Conservation (phyloP, 2,113 vertebrate genomes). For the Patagioenas fasciata region DNA sequence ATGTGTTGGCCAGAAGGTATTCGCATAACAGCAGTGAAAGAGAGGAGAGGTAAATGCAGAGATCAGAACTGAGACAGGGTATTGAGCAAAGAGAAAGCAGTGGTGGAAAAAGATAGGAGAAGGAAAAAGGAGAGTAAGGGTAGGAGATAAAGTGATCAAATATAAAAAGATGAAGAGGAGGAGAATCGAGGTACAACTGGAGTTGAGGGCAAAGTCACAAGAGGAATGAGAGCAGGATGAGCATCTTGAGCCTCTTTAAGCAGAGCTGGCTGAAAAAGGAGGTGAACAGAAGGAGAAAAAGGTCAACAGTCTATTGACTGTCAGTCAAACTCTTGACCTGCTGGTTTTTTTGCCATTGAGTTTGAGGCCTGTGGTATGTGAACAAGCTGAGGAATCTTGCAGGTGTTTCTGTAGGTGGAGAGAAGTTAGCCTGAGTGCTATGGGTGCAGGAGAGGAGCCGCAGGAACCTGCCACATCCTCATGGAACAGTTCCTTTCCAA, state of each 20-base stretch:
- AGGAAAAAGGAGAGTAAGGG: not conserved
- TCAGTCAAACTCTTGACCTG: not conserved
- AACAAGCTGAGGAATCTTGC: not conserved
- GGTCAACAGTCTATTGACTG: not conserved
- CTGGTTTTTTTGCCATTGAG: not conserved
- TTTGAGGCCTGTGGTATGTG: not conserved
- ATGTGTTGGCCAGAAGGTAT: not conserved
- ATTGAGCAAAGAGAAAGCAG: not conserved
- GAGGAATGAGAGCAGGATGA: accelerated
- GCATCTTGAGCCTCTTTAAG: not conserved
- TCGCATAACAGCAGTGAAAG: not conserved
- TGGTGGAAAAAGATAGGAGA: not conserved
- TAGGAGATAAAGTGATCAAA: not conserved
- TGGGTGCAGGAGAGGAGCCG: not conserved
- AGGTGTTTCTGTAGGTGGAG: not conserved
- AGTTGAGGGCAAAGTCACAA: not conserved
- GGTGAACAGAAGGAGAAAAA: not conserved
- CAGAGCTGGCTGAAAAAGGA: not conserved
- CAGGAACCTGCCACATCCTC: not conserved
- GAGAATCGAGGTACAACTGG: not conserved
- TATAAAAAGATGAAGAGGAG: not conserved
- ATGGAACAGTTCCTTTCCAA: not conserved
- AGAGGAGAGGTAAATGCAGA: not conserved
- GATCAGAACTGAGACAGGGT: not conserved
- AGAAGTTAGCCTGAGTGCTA: not conserved